Percentiles rank a stretch among this genome's conserved stretches.
Evolutionary conservation across 2,113 vertebrate species (phyloP).

Genomic region (Poeciliopsis occidentalis): DNA sequence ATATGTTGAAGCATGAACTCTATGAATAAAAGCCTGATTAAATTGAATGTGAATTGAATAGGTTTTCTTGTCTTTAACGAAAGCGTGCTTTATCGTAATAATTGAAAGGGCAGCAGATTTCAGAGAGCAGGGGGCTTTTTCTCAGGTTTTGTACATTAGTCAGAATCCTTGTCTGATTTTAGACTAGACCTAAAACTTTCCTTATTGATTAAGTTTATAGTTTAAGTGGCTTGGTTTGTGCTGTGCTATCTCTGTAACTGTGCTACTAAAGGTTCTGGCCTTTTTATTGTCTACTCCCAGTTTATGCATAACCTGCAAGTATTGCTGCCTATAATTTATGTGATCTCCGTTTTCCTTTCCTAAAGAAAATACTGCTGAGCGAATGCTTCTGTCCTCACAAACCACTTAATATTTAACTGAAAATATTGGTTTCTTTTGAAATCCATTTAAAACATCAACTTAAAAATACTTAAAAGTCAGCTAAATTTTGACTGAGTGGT

Average conservation of each 20-base stretch:
- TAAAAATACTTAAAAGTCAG: no score
- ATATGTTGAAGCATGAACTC: neutral
- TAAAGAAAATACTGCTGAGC: no score
- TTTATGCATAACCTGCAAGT: neutral
- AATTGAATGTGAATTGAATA: neutral
- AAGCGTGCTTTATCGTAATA: no score
- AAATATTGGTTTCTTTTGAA: neutral
- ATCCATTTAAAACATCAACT: neutral
- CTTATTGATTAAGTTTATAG: neutral
- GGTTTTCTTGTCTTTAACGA: neutral
- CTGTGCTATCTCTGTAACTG: neutral
- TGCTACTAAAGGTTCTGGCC: no score
- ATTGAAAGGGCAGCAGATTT: no score
- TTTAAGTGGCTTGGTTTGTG: no score
- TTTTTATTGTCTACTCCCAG: neutral
- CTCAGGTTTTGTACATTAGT: no score
- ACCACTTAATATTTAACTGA: neutral
- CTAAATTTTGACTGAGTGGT: neutral
- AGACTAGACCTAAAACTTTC: no score
- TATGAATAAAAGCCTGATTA: neutral
- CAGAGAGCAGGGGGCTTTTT: no score
- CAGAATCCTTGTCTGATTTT: no score
- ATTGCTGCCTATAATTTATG: neutral
- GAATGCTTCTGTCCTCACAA: neutral
- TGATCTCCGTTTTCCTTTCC: neutral